Evolutionary conservation across 2,888 invertebrate species (phyloP), one percentile per base, ranked within the genome.

Genomic region (Eristalinus sepulchralis): DNA sequence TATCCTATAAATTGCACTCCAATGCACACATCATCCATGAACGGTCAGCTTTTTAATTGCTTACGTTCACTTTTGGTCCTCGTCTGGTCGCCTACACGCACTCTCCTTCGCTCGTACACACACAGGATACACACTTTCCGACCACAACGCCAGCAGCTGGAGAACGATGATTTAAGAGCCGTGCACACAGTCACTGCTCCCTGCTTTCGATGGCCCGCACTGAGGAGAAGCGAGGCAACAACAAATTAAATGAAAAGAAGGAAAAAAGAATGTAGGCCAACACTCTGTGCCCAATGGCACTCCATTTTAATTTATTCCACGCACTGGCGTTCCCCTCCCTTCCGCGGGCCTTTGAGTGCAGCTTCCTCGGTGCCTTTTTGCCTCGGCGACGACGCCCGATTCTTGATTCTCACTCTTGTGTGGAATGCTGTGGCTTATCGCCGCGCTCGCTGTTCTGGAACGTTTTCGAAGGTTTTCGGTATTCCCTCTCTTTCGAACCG

Each of bases 261-360:
- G 68, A 82, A 63, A 36, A 17, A 47, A 47, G 13, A n/a, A 47
- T 47, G 17, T 71, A 55, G 83, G 71, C 83, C 86, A 71, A 71
- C 78, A 70, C 66, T 31, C 24, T 75, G 83, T 34, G 66, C 83
- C 78, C 77, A 47, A 70, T 67, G 86, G 86, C 78, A 86, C 83
- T 83, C 67, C 68, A 71, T 79, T 83, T 86, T 83, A 86, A 86
- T 86, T 79, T 83, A 83, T 83, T 86, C 75, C 77, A 83, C 66
- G 73, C 83, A 86, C 47, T 80, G 79, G 72, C 24, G 66, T 68
- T 55, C 24, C 67, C 59, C 75, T 80, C 59, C 27, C 36, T 59
- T 24, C 36, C 66, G 10, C 33, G 66, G 47, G 68, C 71, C 72
- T 85, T 72, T 85, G 72, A 78, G 72, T 78, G 73, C 70, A 63